Conservation (phyloP, 30 jellyfish, hydroid and myxozoan genomes). For the Clytia hemisphaerica region DNA sequence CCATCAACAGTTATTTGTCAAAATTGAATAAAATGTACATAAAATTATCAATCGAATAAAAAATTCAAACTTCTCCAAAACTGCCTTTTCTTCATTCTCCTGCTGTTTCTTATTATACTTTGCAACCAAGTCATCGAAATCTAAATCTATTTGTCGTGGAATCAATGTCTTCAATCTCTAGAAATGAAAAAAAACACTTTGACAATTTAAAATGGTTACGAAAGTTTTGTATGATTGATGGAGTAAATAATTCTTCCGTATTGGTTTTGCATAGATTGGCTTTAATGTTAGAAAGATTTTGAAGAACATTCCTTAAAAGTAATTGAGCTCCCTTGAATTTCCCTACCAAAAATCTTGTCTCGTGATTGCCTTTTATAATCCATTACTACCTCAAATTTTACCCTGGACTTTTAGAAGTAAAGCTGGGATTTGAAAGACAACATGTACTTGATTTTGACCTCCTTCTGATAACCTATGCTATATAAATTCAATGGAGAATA, state of each 20-base stretch:
- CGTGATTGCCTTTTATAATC: too few species aligned
- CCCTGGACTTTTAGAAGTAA: too few species aligned
- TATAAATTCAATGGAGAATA: neutral
- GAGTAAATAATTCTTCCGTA: neutral
- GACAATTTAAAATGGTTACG: neutral
- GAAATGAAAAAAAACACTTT: neutral
- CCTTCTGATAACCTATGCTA: neutral
- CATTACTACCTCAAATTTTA: too few species aligned
- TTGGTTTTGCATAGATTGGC: too few species aligned
- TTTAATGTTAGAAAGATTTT: too few species aligned
- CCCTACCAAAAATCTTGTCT: too few species aligned
- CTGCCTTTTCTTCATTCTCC: slow-evolving; percentile 68
- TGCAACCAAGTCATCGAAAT: slow-evolving; percentile 60
- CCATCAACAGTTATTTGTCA: neutral
- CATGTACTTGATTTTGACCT: too few species aligned
- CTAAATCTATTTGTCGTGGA: slow-evolving; percentile 88
- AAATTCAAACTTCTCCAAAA: slow-evolving; percentile 35
- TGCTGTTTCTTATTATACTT: slow-evolving; percentile 60
- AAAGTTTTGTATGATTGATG: neutral
- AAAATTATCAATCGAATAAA: neutral
- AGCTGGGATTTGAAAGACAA: too few species aligned
- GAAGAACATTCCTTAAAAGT: too few species aligned
- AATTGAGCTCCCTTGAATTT: too few species aligned
- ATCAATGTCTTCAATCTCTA: slow-evolving; percentile 75
- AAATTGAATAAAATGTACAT: neutral